Conservation (phyloP, 2,888 invertebrate species). For the Rhingia rostrata region DNA sequence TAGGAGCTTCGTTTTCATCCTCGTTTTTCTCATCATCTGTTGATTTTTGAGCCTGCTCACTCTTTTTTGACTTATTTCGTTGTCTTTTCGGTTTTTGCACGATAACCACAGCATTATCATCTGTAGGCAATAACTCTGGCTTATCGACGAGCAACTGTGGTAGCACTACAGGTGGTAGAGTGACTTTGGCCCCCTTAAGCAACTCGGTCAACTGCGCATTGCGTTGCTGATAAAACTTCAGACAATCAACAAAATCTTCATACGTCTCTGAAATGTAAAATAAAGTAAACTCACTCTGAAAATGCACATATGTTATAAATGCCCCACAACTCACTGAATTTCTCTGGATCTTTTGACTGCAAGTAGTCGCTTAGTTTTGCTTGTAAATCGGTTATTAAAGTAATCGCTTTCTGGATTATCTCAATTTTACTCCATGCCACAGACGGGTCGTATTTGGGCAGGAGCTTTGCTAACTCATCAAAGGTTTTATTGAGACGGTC, state of each 20-base stretch:
- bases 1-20: slow-evolving; percentile 8
- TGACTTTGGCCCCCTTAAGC: slow-evolving; percentile 73
- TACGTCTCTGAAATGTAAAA: slow-evolving; percentile 70
- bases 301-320: background rate
- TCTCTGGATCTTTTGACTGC: slow-evolving; percentile 70
- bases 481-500: slow-evolving; percentile 84
- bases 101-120: background rate
- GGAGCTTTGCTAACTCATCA: slow-evolving; percentile 78
- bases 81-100: slow-evolving; percentile 35
- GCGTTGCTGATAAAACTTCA: slow-evolving; percentile 73
- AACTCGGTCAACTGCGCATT: slow-evolving; percentile 75
- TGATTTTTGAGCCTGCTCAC: background rate
- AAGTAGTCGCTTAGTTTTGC: slow-evolving; percentile 80
- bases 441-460: slow-evolving; percentile 82
- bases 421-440: slow-evolving; percentile 82
- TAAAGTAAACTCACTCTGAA: background rate
- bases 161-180: slow-evolving; percentile 68
- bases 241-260: slow-evolving; percentile 69
- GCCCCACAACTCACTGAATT: slow-evolving; percentile 73
- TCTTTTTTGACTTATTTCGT: slow-evolving; percentile 27
- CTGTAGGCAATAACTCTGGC: slow-evolving; percentile 45
- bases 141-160: slow-evolving; percentile 70
- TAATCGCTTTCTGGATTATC: slow-evolving; percentile 82
- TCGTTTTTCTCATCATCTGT: slow-evolving; percentile 11
- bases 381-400: slow-evolving; percentile 81